Evolutionary conservation across 1,140 invertebrate species (phyloP).

Genomic region (Papilio helenus): DNA sequence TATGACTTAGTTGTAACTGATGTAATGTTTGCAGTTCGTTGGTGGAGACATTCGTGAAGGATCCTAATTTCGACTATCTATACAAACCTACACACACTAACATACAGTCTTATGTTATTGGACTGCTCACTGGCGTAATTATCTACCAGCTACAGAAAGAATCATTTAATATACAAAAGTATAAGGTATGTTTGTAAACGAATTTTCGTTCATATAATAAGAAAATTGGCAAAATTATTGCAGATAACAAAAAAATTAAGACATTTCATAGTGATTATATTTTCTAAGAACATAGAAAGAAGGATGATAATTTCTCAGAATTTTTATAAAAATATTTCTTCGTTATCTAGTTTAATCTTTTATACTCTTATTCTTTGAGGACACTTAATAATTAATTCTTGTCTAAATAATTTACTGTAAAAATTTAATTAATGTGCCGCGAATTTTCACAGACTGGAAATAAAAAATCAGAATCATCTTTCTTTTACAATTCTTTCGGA

Average conservation of each 20-base stretch:
- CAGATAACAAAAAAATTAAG: too few species aligned
- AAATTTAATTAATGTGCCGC: constrained; percentile 31
- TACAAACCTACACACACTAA: constrained; percentile 60
- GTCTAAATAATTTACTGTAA: constrained; percentile 23
- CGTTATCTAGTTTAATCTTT: constrained; percentile 7
- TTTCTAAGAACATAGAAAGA: not conserved
- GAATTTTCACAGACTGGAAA: constrained; percentile 42
- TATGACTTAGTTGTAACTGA: not conserved
- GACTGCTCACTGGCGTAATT: constrained; percentile 50
- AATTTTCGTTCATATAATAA: too few species aligned
- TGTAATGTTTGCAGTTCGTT: constrained; percentile 30
- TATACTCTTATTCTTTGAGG: constrained; percentile 8
- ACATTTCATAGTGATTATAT: not conserved
- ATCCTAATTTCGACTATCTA: constrained; percentile 54
- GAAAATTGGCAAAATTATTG: too few species aligned
- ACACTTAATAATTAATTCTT: constrained; percentile 32
- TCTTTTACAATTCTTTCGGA: constrained; percentile 51
- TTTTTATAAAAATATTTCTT: not conserved
- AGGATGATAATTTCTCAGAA: not conserved
- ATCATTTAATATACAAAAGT: constrained; percentile 39
- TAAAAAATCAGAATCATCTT: constrained; percentile 47
- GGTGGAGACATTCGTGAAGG: constrained; percentile 40
- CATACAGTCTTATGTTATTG: constrained; percentile 46
- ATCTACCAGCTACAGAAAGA: constrained; percentile 50
- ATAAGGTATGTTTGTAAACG: constrained; percentile 35